A percentile compares a stretch with the other conserved stretches of the same genome.
Evolutionary conservation across 2,113 vertebrate species (phyloP).

Genomic region (Prionailurus viverrinus): DNA sequence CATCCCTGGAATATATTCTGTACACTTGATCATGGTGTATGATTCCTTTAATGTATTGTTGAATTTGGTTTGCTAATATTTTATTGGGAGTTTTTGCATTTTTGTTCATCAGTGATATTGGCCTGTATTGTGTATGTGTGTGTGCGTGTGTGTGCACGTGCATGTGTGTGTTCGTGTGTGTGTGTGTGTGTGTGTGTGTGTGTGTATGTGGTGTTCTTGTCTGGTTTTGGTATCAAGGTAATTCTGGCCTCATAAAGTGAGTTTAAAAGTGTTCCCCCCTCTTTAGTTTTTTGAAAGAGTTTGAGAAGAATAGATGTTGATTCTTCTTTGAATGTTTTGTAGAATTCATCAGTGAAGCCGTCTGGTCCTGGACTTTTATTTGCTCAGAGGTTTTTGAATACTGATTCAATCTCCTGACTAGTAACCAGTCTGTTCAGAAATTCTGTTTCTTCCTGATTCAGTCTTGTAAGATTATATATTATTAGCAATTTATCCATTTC

Average conservation of each 20-base stretch:
- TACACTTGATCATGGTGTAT: neutral
- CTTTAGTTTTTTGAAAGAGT: neutral
- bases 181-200: neutral
- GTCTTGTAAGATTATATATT: neutral
- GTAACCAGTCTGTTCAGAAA: neutral
- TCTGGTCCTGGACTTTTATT: neutral
- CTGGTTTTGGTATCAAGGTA: neutral
- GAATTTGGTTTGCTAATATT: neutral
- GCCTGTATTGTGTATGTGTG: neutral
- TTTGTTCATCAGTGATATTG: neutral
- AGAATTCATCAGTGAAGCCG: neutral
- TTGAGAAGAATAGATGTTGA: neutral
- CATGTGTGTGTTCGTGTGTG: neutral
- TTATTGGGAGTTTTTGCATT: neutral
- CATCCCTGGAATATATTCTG: neutral
- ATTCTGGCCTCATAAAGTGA: neutral
- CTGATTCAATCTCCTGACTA: neutral
- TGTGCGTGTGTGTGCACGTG: neutral
- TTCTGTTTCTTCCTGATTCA: neutral
- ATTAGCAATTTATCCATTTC: neutral
- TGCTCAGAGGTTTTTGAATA: neutral
- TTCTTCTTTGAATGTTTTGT: neutral
- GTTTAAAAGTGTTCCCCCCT: neutral
- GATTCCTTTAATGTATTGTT: neutral
- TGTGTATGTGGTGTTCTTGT: neutral